phyloP scores from a whole-genome alignment of 1,140 invertebrate species.

The Lucilia cuprina region DNA sequence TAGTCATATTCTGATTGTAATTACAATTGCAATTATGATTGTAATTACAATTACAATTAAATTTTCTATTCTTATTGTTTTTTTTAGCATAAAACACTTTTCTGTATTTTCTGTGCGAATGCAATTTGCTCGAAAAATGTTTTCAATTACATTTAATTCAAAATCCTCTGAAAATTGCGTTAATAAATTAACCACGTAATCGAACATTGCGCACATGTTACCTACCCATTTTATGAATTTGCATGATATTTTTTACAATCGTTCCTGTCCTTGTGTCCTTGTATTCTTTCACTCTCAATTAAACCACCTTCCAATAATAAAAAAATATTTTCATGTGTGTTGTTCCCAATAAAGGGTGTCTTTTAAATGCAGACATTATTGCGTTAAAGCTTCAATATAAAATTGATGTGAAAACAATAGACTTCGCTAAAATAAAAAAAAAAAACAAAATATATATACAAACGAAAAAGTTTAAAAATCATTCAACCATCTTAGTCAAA shows the following conservation, averaged over 20 bases:
- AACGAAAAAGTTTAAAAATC: neutral
- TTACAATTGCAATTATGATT: no score
- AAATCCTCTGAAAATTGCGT: neutral
- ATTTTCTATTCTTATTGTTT: no score
- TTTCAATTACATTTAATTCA: conserved; percentile 32
- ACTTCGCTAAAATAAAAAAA: neutral
- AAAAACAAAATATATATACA: neutral
- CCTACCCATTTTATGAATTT: neutral
- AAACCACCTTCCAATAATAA: neutral
- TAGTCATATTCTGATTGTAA: no score
- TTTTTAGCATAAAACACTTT: no score
- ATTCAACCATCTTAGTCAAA: neutral
- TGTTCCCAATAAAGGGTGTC: neutral
- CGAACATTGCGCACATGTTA: neutral
- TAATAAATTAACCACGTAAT: conserved; percentile 29
- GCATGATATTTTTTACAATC: neutral
- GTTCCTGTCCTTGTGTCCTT: neutral
- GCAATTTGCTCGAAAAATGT: neutral
- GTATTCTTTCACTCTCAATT: neutral
- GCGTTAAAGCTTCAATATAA: neutral
- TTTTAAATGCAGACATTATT: neutral
- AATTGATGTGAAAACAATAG: conserved; percentile 10
- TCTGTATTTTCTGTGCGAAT: no score
- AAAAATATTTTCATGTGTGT: neutral
- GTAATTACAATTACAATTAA: no score